These are phyloP conservation scores for Candidula unifasciata DNA, from an alignment of 2,888 invertebrate genomes.

Conservation along the genomic window DNA sequence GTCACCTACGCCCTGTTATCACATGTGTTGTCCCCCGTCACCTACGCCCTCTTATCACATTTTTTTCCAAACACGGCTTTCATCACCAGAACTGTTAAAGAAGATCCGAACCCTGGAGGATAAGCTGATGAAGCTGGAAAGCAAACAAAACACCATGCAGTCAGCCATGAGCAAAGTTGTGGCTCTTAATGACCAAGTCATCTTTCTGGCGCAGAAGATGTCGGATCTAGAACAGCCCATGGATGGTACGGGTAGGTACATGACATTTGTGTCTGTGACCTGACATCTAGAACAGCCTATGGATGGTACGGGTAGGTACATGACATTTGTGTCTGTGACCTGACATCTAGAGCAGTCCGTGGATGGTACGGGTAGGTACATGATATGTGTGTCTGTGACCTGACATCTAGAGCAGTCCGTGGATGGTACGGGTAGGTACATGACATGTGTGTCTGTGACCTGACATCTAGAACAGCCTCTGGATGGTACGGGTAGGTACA, in stretches of 20 bases:
- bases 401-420: too few relatives aligned
- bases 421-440: too few relatives aligned
- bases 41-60: too few relatives aligned
- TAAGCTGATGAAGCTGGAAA: neutral
- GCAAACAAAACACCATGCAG: slow-evolving; percentile 1
- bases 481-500: too few relatives aligned
- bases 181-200: neutral
- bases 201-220: neutral
- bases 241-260: neutral
- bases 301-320: neutral
- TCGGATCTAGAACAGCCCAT: neutral
- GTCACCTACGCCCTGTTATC: too few relatives aligned
- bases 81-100: neutral
- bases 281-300: neutral
- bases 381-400: too few relatives aligned
- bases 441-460: too few relatives aligned
- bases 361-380: too few relatives aligned
- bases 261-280: neutral
- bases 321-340: neutral
- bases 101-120: neutral
- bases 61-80: too few relatives aligned
- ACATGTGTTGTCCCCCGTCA: too few relatives aligned
- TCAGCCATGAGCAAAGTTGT: neutral
- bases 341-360: too few relatives aligned
- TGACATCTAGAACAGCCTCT: too few relatives aligned